Evolutionary conservation across 2,888 invertebrate species (phyloP), one percentile per base, ranked within the genome.

Genomic region (Elgonia sp.): DNA sequence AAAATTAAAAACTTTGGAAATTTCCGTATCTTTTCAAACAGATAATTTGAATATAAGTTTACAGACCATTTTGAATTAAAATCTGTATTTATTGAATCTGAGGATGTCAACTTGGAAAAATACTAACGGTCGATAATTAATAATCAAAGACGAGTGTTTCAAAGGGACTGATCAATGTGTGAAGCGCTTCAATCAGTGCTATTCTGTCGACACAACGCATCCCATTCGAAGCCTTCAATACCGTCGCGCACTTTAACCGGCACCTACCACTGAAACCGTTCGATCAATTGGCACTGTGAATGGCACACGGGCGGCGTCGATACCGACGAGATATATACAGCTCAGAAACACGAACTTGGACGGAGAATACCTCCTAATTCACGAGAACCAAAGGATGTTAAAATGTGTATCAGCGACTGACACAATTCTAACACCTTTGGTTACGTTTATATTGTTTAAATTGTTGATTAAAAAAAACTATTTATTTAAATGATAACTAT

Each of bases 131-230:
- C 10, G 12, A 42, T 75, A 82, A 83, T 82, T 72, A 77, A 70
- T 84, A 70, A 55, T 72, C 69, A 77, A 70, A 76, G 70, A 82
- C 39, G 20, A n/a, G 18, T 57, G 69, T 84, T 70, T 69, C 76
- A 63, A 70, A 77, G 21, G 77, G 55, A 55, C 53, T 72, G 77
- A 77, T 77, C 67, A 67, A 67, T 73, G 73, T 55, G 18, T 57
- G 79, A 70, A 77, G 79, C 53, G 72, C 83, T 75, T 87, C 79
- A 87, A 87, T 87, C 84, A 87, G 84, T 65, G 80, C 75, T 79
- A 87, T 87, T 87, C 84, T 79, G 42, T 57, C 29, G 67, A 9
- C 63, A 60, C 57, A 53, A 70, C 77, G 70, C 77, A 72, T 72
- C 82, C 82, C 77, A 75, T 84, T 84, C 70, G 75, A 7, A 18